Base-by-base conservation (phyloP, 2,888 invertebrate genomes). In the Nymphalis polychloros region DNA sequence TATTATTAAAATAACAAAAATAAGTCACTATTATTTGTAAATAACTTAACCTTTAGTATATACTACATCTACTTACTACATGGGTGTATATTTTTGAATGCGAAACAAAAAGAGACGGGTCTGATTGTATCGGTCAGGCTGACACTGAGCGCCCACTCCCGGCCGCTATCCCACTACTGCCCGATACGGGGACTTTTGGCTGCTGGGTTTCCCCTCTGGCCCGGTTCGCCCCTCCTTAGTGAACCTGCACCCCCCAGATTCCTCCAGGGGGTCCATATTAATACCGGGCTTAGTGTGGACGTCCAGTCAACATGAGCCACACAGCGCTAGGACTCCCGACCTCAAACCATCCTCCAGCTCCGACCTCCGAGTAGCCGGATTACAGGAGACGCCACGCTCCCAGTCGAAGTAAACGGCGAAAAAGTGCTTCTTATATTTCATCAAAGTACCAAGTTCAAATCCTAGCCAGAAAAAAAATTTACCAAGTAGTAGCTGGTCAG, bases 181-280 rank as follows among this genome's bases (percentile, higher is more conserved):
- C 94, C 96, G 95, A 97, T 97, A 97, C 97, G 97, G 97, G 95
- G 96, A 97, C 97, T 98, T 97, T 98, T 98, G 97, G 97, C 97
- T 98, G 98, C 98, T 98, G 97, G 95, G 97, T 98, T 97, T 96
- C 98, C 97, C 97, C 97, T 96, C 98, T 98, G 97, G 97, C 97
- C 98, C 98, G 96, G 94, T 98, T 93, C 98, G 96, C 96, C 97
- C 95, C 70, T 69, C 72, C 95, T 98, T 97, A 96, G 95, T 94
- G 94, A 96, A 98, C 98, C 92, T 92, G 92, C 89, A 89, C 84
- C 86, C 81, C 88, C 87, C 87, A 81, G 94, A 95, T 95, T 98
- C 97, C 97, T 95, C 96, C 95, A 90, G 94, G 94, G 93, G 93
- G 93, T 94, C 98, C 98, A 98, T 98, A 97, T 98, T 96, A 97